phyloP scores from a whole-genome alignment of 1,140 invertebrate species.

The Zaprionus capensis region DNA sequence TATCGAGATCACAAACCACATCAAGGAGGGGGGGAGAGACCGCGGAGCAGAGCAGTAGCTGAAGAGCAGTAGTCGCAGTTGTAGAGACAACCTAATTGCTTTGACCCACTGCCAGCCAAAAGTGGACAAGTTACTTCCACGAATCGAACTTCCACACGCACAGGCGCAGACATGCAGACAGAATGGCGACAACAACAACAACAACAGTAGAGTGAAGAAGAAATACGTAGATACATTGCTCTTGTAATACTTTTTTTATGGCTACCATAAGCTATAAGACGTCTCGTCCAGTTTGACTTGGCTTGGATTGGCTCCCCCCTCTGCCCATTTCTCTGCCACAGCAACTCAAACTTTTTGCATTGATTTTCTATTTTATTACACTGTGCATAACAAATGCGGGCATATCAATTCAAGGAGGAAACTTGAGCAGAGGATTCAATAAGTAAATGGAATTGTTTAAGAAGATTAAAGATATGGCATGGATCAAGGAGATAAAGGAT shows the following conservation, averaged over 20 bases:
- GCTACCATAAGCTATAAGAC: conserved; percentile 48
- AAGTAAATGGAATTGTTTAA: too few relatives aligned
- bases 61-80: neutral
- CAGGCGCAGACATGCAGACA: conserved; percentile 19
- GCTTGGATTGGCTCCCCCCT: conserved; percentile 16
- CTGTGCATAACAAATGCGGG: neutral
- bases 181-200: conserved; percentile 35
- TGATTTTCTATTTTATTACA: conserved; percentile 46
- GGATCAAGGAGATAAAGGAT: neutral
- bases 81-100: conserved; percentile 59
- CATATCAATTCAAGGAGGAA: neutral
- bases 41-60: neutral
- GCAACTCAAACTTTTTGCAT: conserved; percentile 30
- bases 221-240: conserved; percentile 39
- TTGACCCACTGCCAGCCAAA: conserved; percentile 60
- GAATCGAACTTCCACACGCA: conserved; percentile 26
- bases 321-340: neutral
- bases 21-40: too few relatives aligned
- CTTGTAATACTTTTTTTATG: conserved; percentile 56
- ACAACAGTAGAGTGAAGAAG: conserved; percentile 1
- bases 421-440: neutral
- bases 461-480: neutral
- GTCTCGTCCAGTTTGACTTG: conserved; percentile 23
- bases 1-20: neutral
- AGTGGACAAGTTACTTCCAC: conserved; percentile 45